phyloP scores from a whole-genome alignment of 1,140 invertebrate species.

The Mercenaria mercenaria region DNA sequence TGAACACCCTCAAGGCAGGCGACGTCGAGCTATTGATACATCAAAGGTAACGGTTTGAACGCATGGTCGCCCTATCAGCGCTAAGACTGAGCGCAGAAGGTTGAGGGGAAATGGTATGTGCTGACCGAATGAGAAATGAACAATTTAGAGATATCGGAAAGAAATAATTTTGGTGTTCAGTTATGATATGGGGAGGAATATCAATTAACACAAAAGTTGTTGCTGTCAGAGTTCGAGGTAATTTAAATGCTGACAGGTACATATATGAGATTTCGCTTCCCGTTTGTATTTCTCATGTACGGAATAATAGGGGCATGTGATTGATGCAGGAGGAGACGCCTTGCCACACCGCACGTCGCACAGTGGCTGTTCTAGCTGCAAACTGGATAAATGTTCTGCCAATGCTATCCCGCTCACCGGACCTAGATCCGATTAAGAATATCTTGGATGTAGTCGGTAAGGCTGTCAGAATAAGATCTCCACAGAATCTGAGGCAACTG shows the following conservation, averaged over 20 bases:
- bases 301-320: constrained; percentile 3
- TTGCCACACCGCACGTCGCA: constrained; percentile 11
- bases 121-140: too few relatives aligned
- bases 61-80: too few relatives aligned
- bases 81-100: too few relatives aligned
- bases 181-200: too few relatives aligned
- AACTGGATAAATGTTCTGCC: background rate
- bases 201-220: background rate
- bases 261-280: background rate
- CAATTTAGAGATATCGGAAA: too few relatives aligned
- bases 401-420: background rate
- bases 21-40: too few relatives aligned
- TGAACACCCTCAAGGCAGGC: too few relatives aligned
- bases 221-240: background rate
- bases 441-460: constrained; percentile 13
- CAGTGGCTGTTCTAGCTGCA: constrained; percentile 6
- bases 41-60: background rate
- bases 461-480: constrained; percentile 4
- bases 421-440: background rate
- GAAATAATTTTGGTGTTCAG: too few relatives aligned
- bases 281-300: constrained; percentile 3
- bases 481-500: background rate
- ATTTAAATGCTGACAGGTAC: constrained; percentile 14
- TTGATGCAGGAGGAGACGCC: background rate
- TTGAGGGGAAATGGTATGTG: too few relatives aligned